phyloP scores from a whole-genome alignment of 2,797 vertebrate genomes.

The Sylvilagus floridanus region DNA sequence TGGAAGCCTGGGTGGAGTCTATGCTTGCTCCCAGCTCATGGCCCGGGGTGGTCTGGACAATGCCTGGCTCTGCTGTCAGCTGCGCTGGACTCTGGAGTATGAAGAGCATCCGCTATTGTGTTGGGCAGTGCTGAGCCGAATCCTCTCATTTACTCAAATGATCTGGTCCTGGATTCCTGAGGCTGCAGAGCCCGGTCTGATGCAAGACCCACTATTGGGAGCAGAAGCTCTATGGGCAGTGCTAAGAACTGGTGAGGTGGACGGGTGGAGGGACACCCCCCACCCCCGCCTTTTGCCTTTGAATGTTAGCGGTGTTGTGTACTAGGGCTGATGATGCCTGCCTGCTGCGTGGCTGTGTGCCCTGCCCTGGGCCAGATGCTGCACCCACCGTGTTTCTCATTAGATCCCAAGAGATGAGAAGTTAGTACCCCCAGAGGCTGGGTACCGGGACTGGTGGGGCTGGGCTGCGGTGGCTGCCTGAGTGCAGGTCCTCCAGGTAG shows the following conservation, averaged over 20 bases:
- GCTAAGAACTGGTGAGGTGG: neutral
- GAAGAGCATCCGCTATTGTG: neutral
- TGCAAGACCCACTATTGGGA: neutral
- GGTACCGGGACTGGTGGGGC: neutral
- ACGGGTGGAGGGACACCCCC: neutral
- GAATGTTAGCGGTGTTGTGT: neutral
- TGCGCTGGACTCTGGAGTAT: neutral
- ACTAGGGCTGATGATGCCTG: neutral
- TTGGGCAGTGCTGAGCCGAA: neutral
- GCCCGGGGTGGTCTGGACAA: neutral
- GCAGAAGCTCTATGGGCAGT: neutral
- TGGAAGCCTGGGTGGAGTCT: neutral
- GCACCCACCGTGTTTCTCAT: neutral
- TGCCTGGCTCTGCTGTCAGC: neutral
- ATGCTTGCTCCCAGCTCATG: neutral
- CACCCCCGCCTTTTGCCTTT: neutral
- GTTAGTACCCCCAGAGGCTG: neutral
- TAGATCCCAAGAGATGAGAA: neutral
- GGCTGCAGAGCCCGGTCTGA: neutral
- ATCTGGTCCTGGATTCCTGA: neutral
- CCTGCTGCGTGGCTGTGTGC: neutral
- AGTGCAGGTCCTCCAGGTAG: neutral
- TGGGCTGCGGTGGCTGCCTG: neutral
- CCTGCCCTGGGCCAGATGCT: neutral
- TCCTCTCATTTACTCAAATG: neutral